Conservation (phyloP, 2,113 vertebrate species). For the Suricata suricatta region DNA sequence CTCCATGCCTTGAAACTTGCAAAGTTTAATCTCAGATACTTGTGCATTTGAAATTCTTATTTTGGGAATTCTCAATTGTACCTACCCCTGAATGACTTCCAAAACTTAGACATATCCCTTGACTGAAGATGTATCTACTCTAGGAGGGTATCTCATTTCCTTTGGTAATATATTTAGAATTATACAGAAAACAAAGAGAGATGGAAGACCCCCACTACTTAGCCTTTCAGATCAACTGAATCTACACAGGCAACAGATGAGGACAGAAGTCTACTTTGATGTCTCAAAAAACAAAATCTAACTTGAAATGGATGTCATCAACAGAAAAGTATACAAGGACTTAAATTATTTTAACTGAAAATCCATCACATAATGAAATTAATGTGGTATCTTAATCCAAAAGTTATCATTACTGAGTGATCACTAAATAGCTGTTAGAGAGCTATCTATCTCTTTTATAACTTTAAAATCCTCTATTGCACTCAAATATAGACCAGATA, state of each 20-base stretch:
- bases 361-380: not conserved
- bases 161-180: not conserved
- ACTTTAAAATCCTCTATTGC: not conserved
- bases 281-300: not conserved
- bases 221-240: not conserved
- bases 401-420: not conserved
- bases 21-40: not conserved
- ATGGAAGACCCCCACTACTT: not conserved
- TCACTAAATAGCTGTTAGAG: not conserved
- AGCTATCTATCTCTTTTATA: not conserved
- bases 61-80: not conserved
- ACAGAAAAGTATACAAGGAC: not conserved
- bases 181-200: not conserved
- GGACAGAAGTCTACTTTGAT: not conserved
- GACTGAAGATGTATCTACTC: not conserved
- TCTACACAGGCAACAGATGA: not conserved
- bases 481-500: not conserved
- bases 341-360: slow-evolving; percentile 15
- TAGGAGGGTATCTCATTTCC: not conserved
- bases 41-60: not conserved
- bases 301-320: not conserved
- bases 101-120: not conserved
- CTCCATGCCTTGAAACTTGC: not conserved
- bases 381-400: not conserved
- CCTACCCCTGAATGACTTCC: not conserved